Conservation (phyloP, 1,140 invertebrate genomes). For the Mya arenaria region DNA sequence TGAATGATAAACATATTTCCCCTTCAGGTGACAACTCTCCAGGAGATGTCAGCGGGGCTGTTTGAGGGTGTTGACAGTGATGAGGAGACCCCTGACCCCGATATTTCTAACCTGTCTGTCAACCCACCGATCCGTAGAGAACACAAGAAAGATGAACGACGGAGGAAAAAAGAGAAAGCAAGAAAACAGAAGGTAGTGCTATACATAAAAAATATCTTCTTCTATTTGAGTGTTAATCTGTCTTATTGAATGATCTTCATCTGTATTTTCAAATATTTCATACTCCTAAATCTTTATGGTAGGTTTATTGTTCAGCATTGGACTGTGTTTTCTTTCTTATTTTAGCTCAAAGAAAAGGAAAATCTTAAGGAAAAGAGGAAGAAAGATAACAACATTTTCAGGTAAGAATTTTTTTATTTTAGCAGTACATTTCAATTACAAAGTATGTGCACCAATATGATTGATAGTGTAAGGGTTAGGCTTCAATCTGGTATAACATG, state of each 20-base stretch:
- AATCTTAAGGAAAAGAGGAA: constrained; percentile 60
- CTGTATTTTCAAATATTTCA: too few relatives aligned
- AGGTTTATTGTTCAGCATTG: too few relatives aligned
- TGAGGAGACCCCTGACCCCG: constrained; percentile 62
- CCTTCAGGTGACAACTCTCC: constrained; percentile 84
- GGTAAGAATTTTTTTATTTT: constrained; percentile 38
- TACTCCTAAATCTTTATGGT: too few relatives aligned
- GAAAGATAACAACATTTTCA: constrained; percentile 59
- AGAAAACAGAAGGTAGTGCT: constrained; percentile 61
- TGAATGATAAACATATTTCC: too few relatives aligned
- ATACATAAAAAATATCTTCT: too few relatives aligned
- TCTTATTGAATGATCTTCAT: not conserved
- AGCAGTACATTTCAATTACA: not conserved
- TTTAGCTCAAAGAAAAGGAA: constrained; percentile 53
- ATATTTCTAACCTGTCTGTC: constrained; percentile 58
- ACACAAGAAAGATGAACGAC: constrained; percentile 73
- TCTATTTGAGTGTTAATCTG: not conserved
- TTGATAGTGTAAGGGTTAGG: too few relatives aligned
- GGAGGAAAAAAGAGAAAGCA: constrained; percentile 72
- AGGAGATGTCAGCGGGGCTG: constrained; percentile 91
- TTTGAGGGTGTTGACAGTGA: constrained; percentile 67
- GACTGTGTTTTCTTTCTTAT: too few relatives aligned
- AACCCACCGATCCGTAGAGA: constrained; percentile 66
- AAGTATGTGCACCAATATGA: constrained; percentile 3
- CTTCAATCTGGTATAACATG: too few relatives aligned